Evolutionary conservation across 2,797 vertebrate species (phyloP), one percentile per base, ranked within the genome.

Genomic region (Benthosema pterotum): DNA sequence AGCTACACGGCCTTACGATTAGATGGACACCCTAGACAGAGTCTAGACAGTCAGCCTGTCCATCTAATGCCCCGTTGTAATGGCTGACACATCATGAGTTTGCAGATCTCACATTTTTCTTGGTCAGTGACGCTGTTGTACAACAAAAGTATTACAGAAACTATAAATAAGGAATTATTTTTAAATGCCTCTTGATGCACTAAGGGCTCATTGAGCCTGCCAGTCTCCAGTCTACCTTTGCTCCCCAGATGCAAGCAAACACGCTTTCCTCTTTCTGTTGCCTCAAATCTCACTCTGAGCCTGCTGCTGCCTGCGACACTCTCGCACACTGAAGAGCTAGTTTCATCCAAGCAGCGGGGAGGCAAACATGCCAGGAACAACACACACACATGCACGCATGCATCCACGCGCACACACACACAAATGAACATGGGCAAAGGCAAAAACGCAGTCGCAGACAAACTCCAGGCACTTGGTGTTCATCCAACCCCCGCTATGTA

Each of bases 221-320:
- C 60, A 69, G 47, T 58, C 62, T 42, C 69, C 16, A 51, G n/a
- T n/a, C n/a, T n/a, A n/a, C 32, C 57, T 48, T 58, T 63, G 12
- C 55, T 62, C 46, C 9, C 4, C 1, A 4, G 19, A 28, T 19
- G 69, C 14, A 42, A 57, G 48, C 49, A 77, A 82, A 67, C 60
- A 73, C 42, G 48, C 42, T 48, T 52, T 77, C 60, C 69, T 17
- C 12, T 32, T 49, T 17, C 49, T 51, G 15, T 11, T 5, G 1
- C 25, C 52, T 75, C 52, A 65, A 65, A 69, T 69, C 68, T 80
- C 69, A 74, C 65, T 71, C 59, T 64, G 69, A 67, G 69, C 67
- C 55, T 67, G 60, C 32, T 38, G 32, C 32, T 38, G 32, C 32
- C 32, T 63, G 74, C 63, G 62, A 52, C 68, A 58, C 55, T 67